Base-by-base conservation (phyloP, 2,113 vertebrate species). In the Antennarius striatus region DNA sequence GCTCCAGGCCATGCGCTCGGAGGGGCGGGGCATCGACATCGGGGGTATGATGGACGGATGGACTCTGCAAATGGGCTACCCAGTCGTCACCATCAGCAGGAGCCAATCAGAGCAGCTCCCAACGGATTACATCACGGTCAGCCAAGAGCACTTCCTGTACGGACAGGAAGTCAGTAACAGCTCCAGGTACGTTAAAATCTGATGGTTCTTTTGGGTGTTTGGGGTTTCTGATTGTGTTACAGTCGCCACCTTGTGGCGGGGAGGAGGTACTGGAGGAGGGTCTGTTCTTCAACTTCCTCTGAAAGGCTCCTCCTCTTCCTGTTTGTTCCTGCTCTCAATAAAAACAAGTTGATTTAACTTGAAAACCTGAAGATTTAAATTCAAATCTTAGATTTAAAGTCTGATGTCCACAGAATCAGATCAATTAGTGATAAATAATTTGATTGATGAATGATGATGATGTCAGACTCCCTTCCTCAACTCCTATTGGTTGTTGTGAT, bases 21-120 rank as follows among this genome's bases (percentile, higher is more conserved):
- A 95, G 85, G 96, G 98, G 73, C 96, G 94, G 86, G 93, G 94
- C 84, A 94, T 99, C 71, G 94, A 98, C 86, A 94, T 99, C 40
- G 94, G 95, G 47, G 92, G 94, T 83, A 96, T 99, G 71, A 99
- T 99, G 98, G 96, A 98, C 89, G 93, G 95, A 55, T 99, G 98
- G 98, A 99, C 97, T 11, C 92, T 99, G 11, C 97, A 99, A 78
- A 99, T 98, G 98, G 98, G 98, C 22, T 99, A 99, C 82, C 98
- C 98, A 8, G 95, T 99, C 52, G 91, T 99, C 62, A 97, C 95
- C 82, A 93, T 99, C 88, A 91, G 93, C 86, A 95, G 95, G 92
- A 96, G 98, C 85, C 93, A 93, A 84, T 83, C 92, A 17, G 94
- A 85, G 56, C 85, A 88, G 52, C 85, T 84, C 2, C 73, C 74